Evolutionary conservation across 2,888 invertebrate species (phyloP).

Genomic region (Nemoura dubitans): DNA sequence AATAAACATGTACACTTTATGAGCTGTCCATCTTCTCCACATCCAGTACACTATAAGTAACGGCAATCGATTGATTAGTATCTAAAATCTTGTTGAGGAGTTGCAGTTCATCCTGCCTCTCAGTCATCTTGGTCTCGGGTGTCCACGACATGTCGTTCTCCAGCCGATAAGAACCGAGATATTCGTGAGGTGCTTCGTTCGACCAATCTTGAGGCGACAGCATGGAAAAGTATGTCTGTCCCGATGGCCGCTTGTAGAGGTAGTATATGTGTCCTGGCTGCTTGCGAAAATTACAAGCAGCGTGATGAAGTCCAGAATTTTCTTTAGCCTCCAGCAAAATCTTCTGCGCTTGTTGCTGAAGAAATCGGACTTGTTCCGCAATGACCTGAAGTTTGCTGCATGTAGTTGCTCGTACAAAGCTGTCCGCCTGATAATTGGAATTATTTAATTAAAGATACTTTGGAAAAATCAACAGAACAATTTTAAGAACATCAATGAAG

Average conservation of each 20-base stretch:
- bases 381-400: conserved; percentile 73
- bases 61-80: conserved; percentile 32
- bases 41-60: conserved; percentile 1
- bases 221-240: conserved; percentile 78
- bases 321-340: conserved; percentile 69
- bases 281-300: conserved; percentile 79
- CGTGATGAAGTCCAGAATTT: conserved; percentile 70
- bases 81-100: conserved; percentile 39
- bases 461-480: no score
- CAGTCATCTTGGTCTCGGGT: conserved; percentile 61
- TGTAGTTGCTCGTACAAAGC: conserved; percentile 67
- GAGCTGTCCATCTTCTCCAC: conserved; percentile 36
- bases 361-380: conserved; percentile 73
- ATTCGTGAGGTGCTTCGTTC: conserved; percentile 65
- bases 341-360: conserved; percentile 71
- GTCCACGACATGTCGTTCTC: conserved; percentile 79
- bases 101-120: conserved; percentile 16
- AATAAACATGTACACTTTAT: background rate
- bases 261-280: conserved; percentile 77
- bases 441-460: no score
- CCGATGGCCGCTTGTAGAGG: conserved; percentile 71
- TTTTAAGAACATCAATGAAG: no score
- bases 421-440: conserved; percentile 64
- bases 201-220: conserved; percentile 82
- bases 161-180: conserved; percentile 72